These are phyloP conservation scores for Malachius bipustulatus DNA, from an alignment of 2,888 invertebrate genomes.

Conservation along the genomic window DNA sequence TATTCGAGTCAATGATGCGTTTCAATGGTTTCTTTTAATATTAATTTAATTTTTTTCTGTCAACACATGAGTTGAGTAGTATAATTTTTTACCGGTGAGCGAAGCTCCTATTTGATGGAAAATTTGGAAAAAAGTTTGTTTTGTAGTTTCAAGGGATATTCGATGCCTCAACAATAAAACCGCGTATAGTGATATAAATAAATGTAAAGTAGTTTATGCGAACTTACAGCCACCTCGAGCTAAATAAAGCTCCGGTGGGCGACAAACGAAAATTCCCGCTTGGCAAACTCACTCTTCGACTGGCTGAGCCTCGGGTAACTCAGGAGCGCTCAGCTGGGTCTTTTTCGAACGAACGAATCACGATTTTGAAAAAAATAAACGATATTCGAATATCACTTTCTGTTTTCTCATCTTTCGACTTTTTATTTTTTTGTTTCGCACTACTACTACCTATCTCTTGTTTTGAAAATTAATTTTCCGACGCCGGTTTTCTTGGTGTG, in stretches of 20 bases:
- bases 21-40: no score
- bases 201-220: conserved; percentile 22
- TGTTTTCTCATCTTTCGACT: conserved; percentile 11
- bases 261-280: conserved; percentile 35
- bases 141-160: no score
- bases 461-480: conserved; percentile 13
- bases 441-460: conserved; percentile 18
- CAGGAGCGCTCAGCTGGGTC: conserved; percentile 19
- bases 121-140: no score
- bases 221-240: conserved; percentile 32
- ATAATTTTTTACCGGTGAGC: no score
- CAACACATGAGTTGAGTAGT: no score
- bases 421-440: conserved; percentile 17
- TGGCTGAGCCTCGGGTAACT: conserved; percentile 32
- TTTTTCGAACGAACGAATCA: conserved; percentile 33
- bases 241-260: conserved; percentile 34
- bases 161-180: no score
- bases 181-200: conserved; percentile 20
- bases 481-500: conserved; percentile 11
- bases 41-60: no score
- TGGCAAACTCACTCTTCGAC: conserved; percentile 34
- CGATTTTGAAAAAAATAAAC: conserved; percentile 2
- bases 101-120: no score
- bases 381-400: conserved; percentile 21
- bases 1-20: no score